phyloP scores from a whole-genome alignment of 2,888 invertebrate genomes.

The Cybosia mesomella region DNA sequence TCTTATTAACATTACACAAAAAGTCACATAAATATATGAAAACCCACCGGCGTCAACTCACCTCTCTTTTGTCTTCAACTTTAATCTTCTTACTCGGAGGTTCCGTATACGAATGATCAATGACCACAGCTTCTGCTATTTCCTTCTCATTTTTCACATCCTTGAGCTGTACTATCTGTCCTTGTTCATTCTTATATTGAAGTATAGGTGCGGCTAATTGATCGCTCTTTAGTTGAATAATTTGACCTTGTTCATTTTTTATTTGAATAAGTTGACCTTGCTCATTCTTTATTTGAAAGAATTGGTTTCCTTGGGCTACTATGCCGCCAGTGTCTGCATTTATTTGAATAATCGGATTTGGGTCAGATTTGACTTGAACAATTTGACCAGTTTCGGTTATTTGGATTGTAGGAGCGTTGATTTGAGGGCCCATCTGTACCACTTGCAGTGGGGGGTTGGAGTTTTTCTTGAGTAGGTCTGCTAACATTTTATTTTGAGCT shows the following conservation, averaged over 20 bases:
- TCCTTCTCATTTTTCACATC: constrained; percentile 69
- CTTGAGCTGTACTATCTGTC: constrained; percentile 69
- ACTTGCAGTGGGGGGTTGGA: constrained; percentile 85
- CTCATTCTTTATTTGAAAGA: constrained; percentile 81
- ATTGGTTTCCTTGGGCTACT: constrained; percentile 67
- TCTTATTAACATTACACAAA: too few species aligned
- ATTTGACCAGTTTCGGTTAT: constrained; percentile 83
- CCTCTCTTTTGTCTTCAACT: constrained; percentile 67
- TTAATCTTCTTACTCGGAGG: constrained; percentile 77
- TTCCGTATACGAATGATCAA: constrained; percentile 78
- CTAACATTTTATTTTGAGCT: constrained; percentile 91
- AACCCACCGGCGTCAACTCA: constrained; percentile 2
- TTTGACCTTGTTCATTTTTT: constrained; percentile 81
- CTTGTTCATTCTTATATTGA: constrained; percentile 75
- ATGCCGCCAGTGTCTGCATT: constrained; percentile 62
- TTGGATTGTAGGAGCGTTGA: constrained; percentile 82
- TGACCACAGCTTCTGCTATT: constrained; percentile 63
- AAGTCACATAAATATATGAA: not conserved
- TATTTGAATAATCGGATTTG: constrained; percentile 72
- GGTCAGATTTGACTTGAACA: constrained; percentile 77
- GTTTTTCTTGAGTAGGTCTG: constrained; percentile 94
- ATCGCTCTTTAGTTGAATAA: constrained; percentile 78
- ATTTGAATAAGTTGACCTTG: constrained; percentile 80
- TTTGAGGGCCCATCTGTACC: constrained; percentile 78
- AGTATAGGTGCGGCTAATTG: constrained; percentile 69